These are phyloP conservation scores for Stegostoma tigrinum DNA, from an alignment of 2,113 vertebrate species.

Conservation along the genomic window DNA sequence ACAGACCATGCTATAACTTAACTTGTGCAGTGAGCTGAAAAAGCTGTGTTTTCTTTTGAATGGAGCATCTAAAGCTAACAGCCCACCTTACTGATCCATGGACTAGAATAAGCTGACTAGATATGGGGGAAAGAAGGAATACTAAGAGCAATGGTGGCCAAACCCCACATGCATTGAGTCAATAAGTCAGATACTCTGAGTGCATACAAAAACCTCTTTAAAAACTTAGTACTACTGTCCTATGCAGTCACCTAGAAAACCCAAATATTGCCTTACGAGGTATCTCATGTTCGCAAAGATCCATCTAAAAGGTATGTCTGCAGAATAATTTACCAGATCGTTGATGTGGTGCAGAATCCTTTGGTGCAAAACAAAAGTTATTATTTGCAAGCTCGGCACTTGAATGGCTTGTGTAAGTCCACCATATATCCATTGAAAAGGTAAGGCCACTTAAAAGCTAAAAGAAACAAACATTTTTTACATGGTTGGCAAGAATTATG, in stretches of 20 bases:
- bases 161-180: neutral
- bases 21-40: neutral
- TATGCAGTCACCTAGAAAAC: neutral
- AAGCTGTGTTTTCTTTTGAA: neutral
- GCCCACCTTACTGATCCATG: neutral
- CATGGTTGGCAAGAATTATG: neutral
- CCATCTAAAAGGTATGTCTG: neutral
- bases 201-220: neutral
- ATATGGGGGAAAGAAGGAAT: neutral
- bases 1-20: neutral
- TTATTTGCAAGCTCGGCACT: neutral
- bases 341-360: neutral
- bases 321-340: neutral
- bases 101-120: neutral
- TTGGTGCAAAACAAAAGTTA: neutral
- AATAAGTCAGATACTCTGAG: neutral
- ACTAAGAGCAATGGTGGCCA: neutral
- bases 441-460: neutral
- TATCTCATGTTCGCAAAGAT: neutral
- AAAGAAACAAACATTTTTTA: neutral
- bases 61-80: neutral
- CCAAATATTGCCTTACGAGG: neutral
- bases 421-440: neutral
- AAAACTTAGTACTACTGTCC: neutral
- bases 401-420: neutral